Evolutionary conservation across 2,888 invertebrate species (phyloP).

Genomic region (Acanthoscelides obtectus): DNA sequence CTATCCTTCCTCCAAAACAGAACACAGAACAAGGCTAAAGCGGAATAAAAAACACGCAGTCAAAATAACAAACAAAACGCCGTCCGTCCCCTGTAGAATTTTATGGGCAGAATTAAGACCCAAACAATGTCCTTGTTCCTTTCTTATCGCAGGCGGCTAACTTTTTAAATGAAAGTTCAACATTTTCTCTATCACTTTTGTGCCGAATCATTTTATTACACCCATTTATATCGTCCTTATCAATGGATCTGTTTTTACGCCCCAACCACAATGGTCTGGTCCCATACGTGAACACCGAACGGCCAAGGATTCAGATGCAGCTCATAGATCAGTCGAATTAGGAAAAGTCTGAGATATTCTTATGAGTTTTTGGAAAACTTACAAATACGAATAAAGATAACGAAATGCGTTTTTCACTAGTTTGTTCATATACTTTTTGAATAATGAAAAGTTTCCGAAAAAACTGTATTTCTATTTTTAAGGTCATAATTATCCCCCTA

Average conservation of each 20-base stretch:
- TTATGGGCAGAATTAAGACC: background rate
- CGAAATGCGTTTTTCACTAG: no score
- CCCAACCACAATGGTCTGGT: background rate
- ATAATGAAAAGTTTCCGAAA: no score
- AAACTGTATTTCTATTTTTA: no score
- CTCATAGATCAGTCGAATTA: background rate
- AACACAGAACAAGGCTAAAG: no score
- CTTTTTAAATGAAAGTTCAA: conserved; percentile 26
- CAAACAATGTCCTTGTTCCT: conserved; percentile 10
- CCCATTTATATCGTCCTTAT: conserved; percentile 9
- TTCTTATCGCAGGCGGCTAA: conserved; percentile 12
- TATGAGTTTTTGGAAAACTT: no score
- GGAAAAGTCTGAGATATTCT: no score
- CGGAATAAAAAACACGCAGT: background rate
- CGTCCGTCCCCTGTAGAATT: background rate
- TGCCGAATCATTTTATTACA: conserved; percentile 9
- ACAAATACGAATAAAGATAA: no score
- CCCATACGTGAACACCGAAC: background rate
- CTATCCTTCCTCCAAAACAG: no score
- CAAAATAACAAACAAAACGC: background rate
- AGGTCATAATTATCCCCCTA: no score
- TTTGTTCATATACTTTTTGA: no score
- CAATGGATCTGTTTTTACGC: background rate
- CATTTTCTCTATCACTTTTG: conserved; percentile 16
- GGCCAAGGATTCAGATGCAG: background rate